Percentiles rank a stretch among this genome's conserved stretches.
phyloP scores from a whole-genome alignment of 2,888 invertebrate genomes.

The Hydrotaea cyrtoneurina region DNA sequence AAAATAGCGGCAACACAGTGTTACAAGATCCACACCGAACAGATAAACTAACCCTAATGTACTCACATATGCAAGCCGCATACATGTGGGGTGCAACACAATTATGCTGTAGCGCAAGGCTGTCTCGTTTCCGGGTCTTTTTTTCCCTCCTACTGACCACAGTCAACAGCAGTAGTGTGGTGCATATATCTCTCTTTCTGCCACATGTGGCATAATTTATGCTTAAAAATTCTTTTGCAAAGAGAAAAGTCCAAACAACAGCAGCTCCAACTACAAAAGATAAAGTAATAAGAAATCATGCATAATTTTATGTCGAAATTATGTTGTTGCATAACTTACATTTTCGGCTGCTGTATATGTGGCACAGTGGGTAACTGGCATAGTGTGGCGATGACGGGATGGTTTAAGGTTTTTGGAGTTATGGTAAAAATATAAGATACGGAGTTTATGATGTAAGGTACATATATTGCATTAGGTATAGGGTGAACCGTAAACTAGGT shows the following conservation, averaged over 20 bases:
- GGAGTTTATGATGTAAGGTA: too few species aligned
- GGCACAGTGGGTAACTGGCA: neutral
- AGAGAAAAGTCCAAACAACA: neutral
- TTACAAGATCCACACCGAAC: too few species aligned
- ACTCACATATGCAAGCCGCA: conserved; percentile 22
- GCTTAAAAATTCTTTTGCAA: conserved; percentile 9
- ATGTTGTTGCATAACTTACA: conserved; percentile 19
- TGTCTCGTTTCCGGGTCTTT: neutral
- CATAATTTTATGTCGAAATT: conserved; percentile 53
- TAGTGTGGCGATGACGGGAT: too few species aligned
- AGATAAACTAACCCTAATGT: too few species aligned
- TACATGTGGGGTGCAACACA: neutral
- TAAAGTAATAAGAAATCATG: conserved; percentile 45
- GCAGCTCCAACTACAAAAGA: conserved; percentile 1
- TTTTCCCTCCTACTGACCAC: neutral
- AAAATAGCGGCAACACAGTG: too few species aligned
- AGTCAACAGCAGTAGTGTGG: conserved; percentile 17
- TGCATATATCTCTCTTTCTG: neutral
- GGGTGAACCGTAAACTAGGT: too few species aligned
- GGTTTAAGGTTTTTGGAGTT: neutral
- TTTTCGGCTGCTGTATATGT: neutral
- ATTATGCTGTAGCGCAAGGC: neutral
- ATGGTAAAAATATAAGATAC: too few species aligned
- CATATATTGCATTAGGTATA: too few species aligned
- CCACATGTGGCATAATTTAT: conserved; percentile 30